Evolutionary conservation across 2,113 vertebrate species (phyloP), one percentile per base, ranked within the genome.

Genomic region (Columbina picui): DNA sequence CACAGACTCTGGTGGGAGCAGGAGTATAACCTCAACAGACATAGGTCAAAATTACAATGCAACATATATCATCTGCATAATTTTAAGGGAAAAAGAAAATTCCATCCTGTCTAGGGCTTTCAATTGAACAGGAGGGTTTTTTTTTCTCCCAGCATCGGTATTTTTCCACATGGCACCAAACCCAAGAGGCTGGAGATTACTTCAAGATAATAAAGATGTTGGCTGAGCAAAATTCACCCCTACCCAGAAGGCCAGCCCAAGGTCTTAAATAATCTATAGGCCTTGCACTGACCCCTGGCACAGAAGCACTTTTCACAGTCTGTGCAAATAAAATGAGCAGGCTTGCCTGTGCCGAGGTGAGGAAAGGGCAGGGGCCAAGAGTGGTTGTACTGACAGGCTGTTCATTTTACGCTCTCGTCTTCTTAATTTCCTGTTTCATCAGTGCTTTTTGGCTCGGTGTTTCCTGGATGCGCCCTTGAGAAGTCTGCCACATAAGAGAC

Each of bases 191-290:
- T 69, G 63, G 50, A 82, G 57, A 71, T 79, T 79, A 49, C 63
- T 88, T 79, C 83, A 90, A 67, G 60, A 56, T 52, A 85, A 77
- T 93, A 81, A 78, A 93, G 50, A 67, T 56, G 34, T 36, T 90
- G 68, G 39, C 71, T 94, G 70, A 94, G 29, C n/a, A 93, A 84
- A 96, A 90, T 93, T 83, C 59, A 43, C 70, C 75, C 14, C 47
- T 80, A 21, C 21, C 16, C 68, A 70, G 79, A 92, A 77, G 56
- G 82, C 75, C 59, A 90, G 16, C 34, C 56, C 64, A 38, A 80
- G 59, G 79, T 92, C 87, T 90, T 61, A 70, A 87, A 56, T 81
- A 67, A 77, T 93, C 78, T 89, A 49, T 25, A 59, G 67, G 43
- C 34, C 65, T 92, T 68, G 47, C 67, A 64, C 68, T 92, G 60